phyloP scores from a whole-genome alignment of 2,113 vertebrate species.

The Salminus brasiliensis region DNA sequence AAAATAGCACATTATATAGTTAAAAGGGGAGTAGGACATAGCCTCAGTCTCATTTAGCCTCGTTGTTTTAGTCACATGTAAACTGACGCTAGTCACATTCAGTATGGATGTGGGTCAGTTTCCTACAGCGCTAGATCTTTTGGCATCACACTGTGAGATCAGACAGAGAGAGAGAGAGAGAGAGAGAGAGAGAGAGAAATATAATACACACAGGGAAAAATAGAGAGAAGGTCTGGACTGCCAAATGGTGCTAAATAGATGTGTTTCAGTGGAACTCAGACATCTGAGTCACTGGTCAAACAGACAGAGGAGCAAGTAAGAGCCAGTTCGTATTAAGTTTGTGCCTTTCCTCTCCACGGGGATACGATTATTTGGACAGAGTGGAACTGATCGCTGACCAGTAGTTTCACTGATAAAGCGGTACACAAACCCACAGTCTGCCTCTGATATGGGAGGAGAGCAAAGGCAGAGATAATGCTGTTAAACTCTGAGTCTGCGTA shows the following conservation, averaged over 20 bases:
- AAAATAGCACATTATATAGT: too few species aligned
- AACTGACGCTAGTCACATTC: background rate
- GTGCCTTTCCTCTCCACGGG: background rate
- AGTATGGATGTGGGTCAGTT: background rate
- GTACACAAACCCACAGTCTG: too few species aligned
- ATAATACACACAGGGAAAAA: background rate
- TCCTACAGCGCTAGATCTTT: background rate
- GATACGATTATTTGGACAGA: background rate
- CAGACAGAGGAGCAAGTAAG: background rate
- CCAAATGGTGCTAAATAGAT: background rate
- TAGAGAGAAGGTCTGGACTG: background rate
- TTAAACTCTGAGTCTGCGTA: background rate
- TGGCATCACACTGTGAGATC: background rate
- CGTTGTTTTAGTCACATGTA: background rate
- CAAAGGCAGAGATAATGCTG: background rate
- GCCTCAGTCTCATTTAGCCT: background rate
- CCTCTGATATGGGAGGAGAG: too few species aligned
- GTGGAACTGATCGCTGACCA: background rate
- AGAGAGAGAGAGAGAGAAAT: background rate
- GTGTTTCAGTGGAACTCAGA: background rate
- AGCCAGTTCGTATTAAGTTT: background rate
- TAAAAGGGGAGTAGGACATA: too few species aligned
- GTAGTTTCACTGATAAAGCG: background rate
- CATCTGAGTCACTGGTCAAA: background rate
- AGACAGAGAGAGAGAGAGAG: background rate